Evolutionary conservation across 2,888 invertebrate genomes (phyloP).

Genomic region (Drosophila flavopinicola): DNA sequence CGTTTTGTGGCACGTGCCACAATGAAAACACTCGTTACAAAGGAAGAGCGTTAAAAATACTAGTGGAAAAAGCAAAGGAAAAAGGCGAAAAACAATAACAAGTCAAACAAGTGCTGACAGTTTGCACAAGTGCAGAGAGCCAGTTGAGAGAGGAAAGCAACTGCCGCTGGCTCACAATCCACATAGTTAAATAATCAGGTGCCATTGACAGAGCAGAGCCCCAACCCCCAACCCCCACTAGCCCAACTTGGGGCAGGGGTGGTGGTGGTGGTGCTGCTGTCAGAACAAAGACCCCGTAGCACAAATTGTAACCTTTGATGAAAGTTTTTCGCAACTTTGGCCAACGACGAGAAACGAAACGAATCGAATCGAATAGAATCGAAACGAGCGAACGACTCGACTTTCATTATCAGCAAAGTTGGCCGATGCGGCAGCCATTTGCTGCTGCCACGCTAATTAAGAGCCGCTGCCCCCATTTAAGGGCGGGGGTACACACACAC

Average conservation of each 20-base stretch:
- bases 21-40: too few species aligned
- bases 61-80: not conserved
- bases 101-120: not conserved
- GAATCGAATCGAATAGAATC: slow-evolving; percentile 9
- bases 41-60: too few species aligned
- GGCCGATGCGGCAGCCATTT: slow-evolving; percentile 56
- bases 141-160: slow-evolving; percentile 9
- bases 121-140: too few species aligned
- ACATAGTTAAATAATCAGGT: slow-evolving; percentile 41
- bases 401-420: slow-evolving; percentile 73
- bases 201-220: slow-evolving; percentile 32
- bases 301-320: slow-evolving; percentile 76
- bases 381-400: slow-evolving; percentile 48
- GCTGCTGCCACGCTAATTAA: slow-evolving; percentile 70
- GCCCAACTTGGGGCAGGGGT: too few species aligned
- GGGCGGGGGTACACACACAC: too few species aligned
- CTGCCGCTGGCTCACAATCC: slow-evolving; percentile 6
- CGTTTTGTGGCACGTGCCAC: too few species aligned
- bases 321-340: slow-evolving; percentile 73
- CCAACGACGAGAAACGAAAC: slow-evolving; percentile 36
- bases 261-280: too few species aligned
- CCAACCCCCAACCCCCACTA: too few species aligned
- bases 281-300: slow-evolving; percentile 37
- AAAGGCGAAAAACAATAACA: not conserved
- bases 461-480: slow-evolving; percentile 45